A percentile compares a stretch with the other conserved stretches of the same genome.
phyloP scores from a whole-genome alignment of 2,888 invertebrate species.

The Spisula subtruncata region DNA sequence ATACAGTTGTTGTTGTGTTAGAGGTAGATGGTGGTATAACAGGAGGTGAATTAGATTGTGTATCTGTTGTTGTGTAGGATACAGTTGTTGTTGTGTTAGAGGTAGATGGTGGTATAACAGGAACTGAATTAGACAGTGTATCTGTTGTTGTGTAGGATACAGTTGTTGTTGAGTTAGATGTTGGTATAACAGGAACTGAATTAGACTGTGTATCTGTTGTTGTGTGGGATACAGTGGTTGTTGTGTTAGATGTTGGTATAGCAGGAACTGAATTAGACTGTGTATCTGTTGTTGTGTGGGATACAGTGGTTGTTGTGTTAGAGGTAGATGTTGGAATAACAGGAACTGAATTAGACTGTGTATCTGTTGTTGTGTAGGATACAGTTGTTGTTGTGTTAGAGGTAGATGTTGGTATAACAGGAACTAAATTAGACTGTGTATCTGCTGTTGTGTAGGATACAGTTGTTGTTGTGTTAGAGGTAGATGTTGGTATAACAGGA shows the following conservation, averaged over 20 bases:
- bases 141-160: neutral
- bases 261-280: neutral
- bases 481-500: neutral
- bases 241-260: neutral
- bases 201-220: neutral
- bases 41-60: no score
- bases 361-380: neutral
- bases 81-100: no score
- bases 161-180: neutral
- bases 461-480: neutral
- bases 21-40: no score
- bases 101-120: neutral
- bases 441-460: neutral
- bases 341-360: neutral
- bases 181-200: no score
- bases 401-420: neutral
- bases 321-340: neutral
- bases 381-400: neutral
- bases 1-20: no score
- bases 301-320: neutral
- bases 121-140: neutral
- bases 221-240: neutral
- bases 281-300: neutral
- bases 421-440: neutral
- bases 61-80: no score